These are phyloP conservation scores for Aphis craccivora DNA, from an alignment of 1,140 invertebrate genomes.

Conservation along the genomic window DNA sequence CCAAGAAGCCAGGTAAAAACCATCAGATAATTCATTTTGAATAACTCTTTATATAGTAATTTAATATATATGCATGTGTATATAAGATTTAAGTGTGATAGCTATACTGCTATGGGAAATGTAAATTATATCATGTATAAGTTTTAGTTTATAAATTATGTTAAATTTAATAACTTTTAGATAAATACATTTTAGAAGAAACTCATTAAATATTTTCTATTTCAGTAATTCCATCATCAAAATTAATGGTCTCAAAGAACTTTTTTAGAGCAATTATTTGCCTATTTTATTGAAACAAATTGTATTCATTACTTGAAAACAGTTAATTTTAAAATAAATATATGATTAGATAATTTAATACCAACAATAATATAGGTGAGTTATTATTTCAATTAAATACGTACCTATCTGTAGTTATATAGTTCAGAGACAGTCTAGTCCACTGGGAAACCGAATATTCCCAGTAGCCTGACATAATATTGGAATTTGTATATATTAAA, in stretches of 20 bases:
- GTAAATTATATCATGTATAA: not conserved
- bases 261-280: not conserved
- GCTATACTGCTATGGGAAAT: not conserved
- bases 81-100: not conserved
- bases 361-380: not conserved
- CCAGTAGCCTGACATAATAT: no score
- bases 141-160: not conserved
- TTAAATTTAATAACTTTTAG: not conserved
- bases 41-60: not conserved
- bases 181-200: not conserved
- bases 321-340: not conserved
- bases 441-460: no score
- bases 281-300: not conserved
- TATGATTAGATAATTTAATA: not conserved
- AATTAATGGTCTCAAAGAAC: not conserved
- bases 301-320: not conserved
- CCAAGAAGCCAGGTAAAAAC: no score
- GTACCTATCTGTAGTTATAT: not conserved
- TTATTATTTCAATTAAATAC: not conserved
- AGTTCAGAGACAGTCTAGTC: no score
- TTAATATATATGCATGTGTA: not conserved
- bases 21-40: no score
- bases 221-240: no score
- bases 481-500: no score
- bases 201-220: no score